Conservation (phyloP, 2,797 vertebrate genomes). For the Apogon talboti region DNA sequence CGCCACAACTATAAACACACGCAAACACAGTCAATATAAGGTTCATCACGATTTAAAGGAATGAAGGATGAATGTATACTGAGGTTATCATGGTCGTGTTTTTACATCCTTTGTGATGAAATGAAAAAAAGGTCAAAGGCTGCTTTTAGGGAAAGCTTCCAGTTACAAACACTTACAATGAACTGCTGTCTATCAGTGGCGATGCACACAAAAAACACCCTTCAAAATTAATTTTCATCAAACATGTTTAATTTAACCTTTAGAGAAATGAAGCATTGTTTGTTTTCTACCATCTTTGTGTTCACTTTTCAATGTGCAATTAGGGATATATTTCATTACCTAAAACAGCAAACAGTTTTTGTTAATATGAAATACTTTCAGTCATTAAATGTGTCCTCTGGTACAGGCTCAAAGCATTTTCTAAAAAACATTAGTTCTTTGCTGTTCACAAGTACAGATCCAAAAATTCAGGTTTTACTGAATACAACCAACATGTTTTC, state of each 20-base stretch:
- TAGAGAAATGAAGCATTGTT: background rate
- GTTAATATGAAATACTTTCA: too few relatives aligned
- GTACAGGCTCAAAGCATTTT: too few relatives aligned
- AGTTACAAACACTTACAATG: slow-evolving; percentile 2
- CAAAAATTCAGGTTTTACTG: too few relatives aligned
- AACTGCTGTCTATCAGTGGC: slow-evolving; percentile 4
- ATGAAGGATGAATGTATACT: background rate
- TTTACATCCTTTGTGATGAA: background rate
- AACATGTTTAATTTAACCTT: background rate
- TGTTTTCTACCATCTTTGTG: background rate
- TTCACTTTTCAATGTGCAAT: too few relatives aligned
- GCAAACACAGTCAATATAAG: slow-evolving; percentile 2
- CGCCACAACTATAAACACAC: slow-evolving; percentile 13
- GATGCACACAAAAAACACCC: background rate
- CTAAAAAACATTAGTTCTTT: too few relatives aligned
- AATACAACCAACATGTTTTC: too few relatives aligned
- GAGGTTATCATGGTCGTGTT: slow-evolving; percentile 13
- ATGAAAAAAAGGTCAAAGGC: too few relatives aligned
- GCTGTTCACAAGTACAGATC: too few relatives aligned
- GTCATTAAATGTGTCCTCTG: too few relatives aligned
- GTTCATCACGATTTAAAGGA: too few relatives aligned
- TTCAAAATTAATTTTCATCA: background rate
- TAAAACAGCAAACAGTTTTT: too few relatives aligned
- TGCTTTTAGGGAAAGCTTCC: background rate
- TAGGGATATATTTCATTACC: too few relatives aligned